Evolutionary conservation across 2,888 invertebrate species (phyloP).

Genomic region (Dasypolia templi): DNA sequence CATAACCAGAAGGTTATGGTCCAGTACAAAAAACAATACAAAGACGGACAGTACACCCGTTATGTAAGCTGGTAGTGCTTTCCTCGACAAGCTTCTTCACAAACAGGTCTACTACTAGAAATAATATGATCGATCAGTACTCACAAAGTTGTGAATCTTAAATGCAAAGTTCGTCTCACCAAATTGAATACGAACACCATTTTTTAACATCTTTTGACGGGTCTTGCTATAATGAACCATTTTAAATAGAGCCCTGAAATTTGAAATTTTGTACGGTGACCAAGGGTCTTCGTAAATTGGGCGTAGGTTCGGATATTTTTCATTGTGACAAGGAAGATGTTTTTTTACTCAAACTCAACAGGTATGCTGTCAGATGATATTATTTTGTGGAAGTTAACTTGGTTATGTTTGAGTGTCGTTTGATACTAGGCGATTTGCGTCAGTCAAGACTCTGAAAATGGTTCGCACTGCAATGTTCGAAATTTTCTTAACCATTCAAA

Average conservation of each 20-base stretch:
- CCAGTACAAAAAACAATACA: too few relatives aligned
- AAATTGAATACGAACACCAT: constrained; percentile 23
- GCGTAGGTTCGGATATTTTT: constrained; percentile 10
- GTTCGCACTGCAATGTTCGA: too few relatives aligned
- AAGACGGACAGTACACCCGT: too few relatives aligned
- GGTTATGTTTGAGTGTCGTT: not conserved
- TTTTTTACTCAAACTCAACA: constrained; percentile 28
- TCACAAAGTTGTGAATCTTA: not conserved
- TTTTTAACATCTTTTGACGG: constrained; percentile 31
- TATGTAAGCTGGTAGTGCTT: not conserved
- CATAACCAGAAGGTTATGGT: too few relatives aligned
- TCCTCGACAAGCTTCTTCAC: not conserved
- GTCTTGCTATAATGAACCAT: not conserved
- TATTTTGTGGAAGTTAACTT: not conserved
- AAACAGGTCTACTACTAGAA: not conserved
- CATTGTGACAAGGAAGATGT: not conserved
- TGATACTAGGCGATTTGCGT: too few relatives aligned
- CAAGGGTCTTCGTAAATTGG: not conserved
- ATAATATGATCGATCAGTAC: constrained; percentile 1
- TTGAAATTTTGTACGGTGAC: not conserved
- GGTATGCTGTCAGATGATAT: constrained; percentile 11
- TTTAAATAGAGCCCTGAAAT: constrained; percentile 4
- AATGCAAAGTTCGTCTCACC: constrained; percentile 6
- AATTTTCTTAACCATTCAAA: not conserved
- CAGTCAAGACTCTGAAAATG: too few relatives aligned